A percentile compares a stretch with the other conserved stretches of the same genome.
These are phyloP conservation scores for Prosapia bicincta DNA, from an alignment of 2,888 invertebrate genomes.

Conservation along the genomic window DNA sequence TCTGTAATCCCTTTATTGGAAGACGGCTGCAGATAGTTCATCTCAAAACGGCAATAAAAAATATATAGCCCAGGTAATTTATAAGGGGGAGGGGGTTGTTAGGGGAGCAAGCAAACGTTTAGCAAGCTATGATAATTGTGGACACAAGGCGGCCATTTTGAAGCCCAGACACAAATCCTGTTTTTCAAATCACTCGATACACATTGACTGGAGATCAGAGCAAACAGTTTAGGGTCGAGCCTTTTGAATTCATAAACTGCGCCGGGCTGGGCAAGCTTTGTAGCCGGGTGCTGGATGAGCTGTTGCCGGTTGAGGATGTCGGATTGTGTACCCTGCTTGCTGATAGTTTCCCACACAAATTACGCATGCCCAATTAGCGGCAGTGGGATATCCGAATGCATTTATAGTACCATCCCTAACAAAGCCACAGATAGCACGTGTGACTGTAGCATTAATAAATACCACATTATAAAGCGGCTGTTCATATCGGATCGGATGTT, in stretches of 20 bases:
- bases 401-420: too few relatives aligned
- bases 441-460: too few relatives aligned
- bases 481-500: too few relatives aligned
- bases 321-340: not conserved
- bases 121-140: constrained; percentile 32
- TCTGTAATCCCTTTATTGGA: not conserved
- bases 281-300: not conserved
- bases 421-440: too few relatives aligned
- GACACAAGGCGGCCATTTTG: constrained; percentile 32
- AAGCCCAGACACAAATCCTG: constrained; percentile 25
- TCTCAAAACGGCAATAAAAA: not conserved
- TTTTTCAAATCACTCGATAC: constrained; percentile 26
- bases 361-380: too few relatives aligned
- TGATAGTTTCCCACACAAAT: not conserved
- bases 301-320: not conserved
- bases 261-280: too few relatives aligned
- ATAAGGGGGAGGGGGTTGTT: constrained; percentile 10
- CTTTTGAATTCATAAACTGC: not conserved
- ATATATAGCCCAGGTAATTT: not conserved
- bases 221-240: not conserved
- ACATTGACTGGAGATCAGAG: not conserved
- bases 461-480: too few relatives aligned
- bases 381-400: too few relatives aligned
- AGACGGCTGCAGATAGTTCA: not conserved
- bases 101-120: constrained; percentile 22